A percentile compares a stretch with the other conserved stretches of the same genome.
These are phyloP conservation scores for Ivindomyrus marchei DNA, from an alignment of 2,113 vertebrate species.

Conservation along the genomic window DNA sequence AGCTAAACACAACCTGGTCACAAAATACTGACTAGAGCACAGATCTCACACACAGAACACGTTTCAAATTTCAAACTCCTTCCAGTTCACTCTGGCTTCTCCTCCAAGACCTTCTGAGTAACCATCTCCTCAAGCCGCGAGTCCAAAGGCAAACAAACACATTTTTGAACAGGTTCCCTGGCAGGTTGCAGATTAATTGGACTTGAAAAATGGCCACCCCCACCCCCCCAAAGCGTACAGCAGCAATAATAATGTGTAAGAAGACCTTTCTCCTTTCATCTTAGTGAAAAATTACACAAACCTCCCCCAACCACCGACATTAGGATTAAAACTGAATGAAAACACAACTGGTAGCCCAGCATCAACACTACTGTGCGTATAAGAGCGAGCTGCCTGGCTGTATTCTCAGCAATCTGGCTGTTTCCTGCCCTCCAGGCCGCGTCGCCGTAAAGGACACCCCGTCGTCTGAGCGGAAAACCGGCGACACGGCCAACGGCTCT, in stretches of 20 bases:
- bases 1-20: neutral
- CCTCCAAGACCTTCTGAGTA: neutral
- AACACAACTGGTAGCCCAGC: neutral
- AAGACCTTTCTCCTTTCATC: neutral
- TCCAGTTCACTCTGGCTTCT: neutral
- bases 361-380: neutral
- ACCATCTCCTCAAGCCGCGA: neutral
- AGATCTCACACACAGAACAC: neutral
- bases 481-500: neutral
- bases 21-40: neutral
- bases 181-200: neutral
- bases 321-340: neutral
- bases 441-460: neutral
- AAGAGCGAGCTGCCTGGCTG: neutral
- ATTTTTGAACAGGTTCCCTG: neutral
- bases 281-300: neutral
- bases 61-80: neutral
- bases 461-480: neutral
- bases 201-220: neutral
- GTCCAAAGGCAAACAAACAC: neutral
- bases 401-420: neutral
- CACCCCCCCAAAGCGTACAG: neutral
- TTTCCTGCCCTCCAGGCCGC: neutral
- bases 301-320: neutral
- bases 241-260: neutral